Evolutionary conservation across 30 jellyfish, hydroid and myxozoan species (phyloP), one percentile per base, ranked within the genome.

Genomic region (Morbakka virulenta): DNA sequence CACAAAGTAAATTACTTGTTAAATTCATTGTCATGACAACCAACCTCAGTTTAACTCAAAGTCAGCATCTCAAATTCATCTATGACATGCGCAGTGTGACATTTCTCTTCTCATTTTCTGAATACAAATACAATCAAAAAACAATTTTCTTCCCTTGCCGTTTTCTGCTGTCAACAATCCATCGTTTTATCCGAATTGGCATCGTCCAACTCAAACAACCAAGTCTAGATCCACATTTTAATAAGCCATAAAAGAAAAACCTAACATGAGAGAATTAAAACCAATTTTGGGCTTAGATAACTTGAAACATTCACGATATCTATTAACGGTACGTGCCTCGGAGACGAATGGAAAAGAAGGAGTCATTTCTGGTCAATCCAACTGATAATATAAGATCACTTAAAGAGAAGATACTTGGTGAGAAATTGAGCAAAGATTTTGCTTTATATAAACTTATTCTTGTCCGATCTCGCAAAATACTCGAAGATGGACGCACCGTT

Each of bases 251-350:
- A n/a, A n/a, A n/a, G n/a, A n/a, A n/a, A n/a, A n/a, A n/a, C n/a
- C n/a, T n/a, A 41, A 6, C 57, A 89, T 89, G 97, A 75, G 97
- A 61, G 97, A 89, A 52, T 83, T 89, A 21, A 89, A 89, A 71
- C 95, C 96, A 30, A 83, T 88, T 28, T 70, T 89, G 12, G 95
- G 95, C 22, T 87, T 89, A n/a, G 97, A 89, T 33, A 95, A 89
- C 41, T 28, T 89, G 32, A 89, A 89, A 69, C 89, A 66, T 12
- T 84, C 95, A 24, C 82, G 95, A 70, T 80, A 78, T 57, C 87
- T 70, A 70, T 28, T 89, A 2, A 89, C 75, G 53, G 79, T 89
- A 2, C 62, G 86, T 26, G 91, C 83, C 25, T 74, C 89, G 32
- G 88, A 83, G 52, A 36, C 88, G 13, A 78, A 76, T 76, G 97